Conservation (phyloP, 1,140 invertebrate species). For the Leptinotarsa undecemlineata region DNA sequence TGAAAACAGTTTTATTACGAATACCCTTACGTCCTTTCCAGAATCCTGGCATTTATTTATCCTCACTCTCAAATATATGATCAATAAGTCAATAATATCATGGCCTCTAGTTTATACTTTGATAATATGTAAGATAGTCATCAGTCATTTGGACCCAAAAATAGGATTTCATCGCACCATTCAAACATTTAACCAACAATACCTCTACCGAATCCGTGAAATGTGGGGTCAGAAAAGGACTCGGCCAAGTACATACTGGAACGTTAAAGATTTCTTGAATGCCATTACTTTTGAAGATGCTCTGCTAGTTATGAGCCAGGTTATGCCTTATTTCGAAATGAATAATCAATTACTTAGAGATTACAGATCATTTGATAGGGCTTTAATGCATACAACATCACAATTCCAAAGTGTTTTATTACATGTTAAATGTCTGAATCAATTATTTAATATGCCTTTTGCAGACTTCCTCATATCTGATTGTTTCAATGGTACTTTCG, state of each 20-base stretch:
- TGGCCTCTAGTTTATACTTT: slow-evolving; percentile 64
- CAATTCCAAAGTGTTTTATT: slow-evolving; percentile 72
- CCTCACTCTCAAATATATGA: slow-evolving; percentile 70
- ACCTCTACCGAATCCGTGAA: slow-evolving; percentile 26
- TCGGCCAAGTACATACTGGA: slow-evolving; percentile 32
- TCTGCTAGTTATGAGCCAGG: slow-evolving; percentile 59
- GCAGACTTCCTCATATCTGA: slow-evolving; percentile 59
- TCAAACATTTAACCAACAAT: slow-evolving; percentile 40
- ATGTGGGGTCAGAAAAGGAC: slow-evolving; percentile 40
- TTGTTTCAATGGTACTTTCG: slow-evolving; percentile 71
- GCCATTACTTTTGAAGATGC: slow-evolving; percentile 60
- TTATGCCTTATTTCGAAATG: slow-evolving; percentile 68
- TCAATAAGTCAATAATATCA: slow-evolving; percentile 57
- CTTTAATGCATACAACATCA: slow-evolving; percentile 69
- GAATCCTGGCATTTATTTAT: slow-evolving; percentile 66
- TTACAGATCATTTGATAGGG: slow-evolving; percentile 64
- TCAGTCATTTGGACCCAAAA: slow-evolving; percentile 66
- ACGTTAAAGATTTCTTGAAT: slow-evolving; percentile 55
- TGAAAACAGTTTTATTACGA: slow-evolving; percentile 47
- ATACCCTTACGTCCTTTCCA: slow-evolving; percentile 60
- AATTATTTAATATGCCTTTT: slow-evolving; percentile 64
- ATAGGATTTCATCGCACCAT: slow-evolving; percentile 60
- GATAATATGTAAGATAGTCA: slow-evolving; percentile 63
- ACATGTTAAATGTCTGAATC: slow-evolving; percentile 67
- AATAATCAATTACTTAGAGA: slow-evolving; percentile 62